Conservation (phyloP, 2,113 vertebrate genomes). For the Chloropsis hardwickii region DNA sequence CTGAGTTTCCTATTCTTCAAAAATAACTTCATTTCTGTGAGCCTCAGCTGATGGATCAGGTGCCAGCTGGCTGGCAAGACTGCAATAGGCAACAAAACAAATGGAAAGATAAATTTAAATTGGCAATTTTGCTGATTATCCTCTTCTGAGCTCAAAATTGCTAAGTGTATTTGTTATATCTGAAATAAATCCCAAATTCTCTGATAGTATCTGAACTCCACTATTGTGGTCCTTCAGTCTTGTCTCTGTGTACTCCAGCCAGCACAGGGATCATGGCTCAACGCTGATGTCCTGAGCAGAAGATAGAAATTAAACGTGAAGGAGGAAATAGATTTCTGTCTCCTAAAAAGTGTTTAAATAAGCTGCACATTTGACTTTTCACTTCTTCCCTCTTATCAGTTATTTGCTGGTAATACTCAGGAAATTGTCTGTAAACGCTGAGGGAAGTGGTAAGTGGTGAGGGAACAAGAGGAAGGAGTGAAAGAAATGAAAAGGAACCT, state of each 20-base stretch:
- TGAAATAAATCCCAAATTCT: not conserved
- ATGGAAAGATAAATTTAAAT: slow-evolving; percentile 1
- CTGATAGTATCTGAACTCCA: not conserved
- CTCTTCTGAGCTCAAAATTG: not conserved
- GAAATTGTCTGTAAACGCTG: not conserved
- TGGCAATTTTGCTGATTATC: not conserved
- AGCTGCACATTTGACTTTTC: not conserved
- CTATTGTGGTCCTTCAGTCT: not conserved
- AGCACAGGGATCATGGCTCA: not conserved
- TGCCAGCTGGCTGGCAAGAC: not conserved
- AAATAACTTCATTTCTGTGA: not conserved
- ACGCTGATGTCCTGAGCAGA: not conserved
- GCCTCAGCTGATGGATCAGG: not conserved
- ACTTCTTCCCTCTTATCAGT: not conserved
- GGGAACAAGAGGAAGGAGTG: not conserved
- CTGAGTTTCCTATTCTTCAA: not conserved
- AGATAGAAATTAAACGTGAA: not conserved
- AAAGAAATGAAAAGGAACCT: not conserved
- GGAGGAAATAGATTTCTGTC: not conserved
- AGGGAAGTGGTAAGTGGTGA: not conserved
- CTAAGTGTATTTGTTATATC: not conserved
- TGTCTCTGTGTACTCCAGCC: not conserved
- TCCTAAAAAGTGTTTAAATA: not conserved
- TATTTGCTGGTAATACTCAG: not conserved
- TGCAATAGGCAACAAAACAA: not conserved